Evolutionary conservation across 2,888 invertebrate genomes (phyloP).

Genomic region (Eupsilia transversa): DNA sequence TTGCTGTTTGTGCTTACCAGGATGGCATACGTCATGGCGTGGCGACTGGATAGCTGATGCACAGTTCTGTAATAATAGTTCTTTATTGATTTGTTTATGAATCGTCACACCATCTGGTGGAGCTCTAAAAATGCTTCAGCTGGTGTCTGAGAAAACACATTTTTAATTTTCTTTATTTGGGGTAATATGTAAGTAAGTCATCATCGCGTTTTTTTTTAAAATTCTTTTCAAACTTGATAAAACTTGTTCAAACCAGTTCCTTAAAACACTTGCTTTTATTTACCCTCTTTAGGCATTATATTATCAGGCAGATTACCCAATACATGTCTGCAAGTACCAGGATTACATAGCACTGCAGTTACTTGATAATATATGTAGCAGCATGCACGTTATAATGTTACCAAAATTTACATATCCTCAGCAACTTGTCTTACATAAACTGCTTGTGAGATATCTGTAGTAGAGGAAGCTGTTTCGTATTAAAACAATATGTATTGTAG

Average conservation of each 20-base stretch:
- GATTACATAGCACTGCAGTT: slow-evolving; percentile 40
- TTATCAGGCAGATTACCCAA: not conserved
- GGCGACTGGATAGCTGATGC: not conserved
- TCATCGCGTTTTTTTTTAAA: too few relatives aligned
- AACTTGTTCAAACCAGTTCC: not conserved
- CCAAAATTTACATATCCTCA: slow-evolving; percentile 54
- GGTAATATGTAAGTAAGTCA: too few relatives aligned
- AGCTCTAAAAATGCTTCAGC: too few relatives aligned
- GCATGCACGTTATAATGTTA: slow-evolving; percentile 41
- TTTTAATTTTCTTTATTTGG: too few relatives aligned
- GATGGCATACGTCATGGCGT: not conserved
- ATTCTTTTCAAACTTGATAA: not conserved
- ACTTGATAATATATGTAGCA: slow-evolving; percentile 46
- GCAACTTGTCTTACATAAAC: slow-evolving; percentile 41
- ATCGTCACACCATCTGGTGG: too few relatives aligned
- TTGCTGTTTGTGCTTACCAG: not conserved
- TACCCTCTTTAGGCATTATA: not conserved
- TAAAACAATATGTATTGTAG: slow-evolving; percentile 12
- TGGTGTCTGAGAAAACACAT: too few relatives aligned
- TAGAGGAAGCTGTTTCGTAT: slow-evolving; percentile 17
- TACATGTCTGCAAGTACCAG: slow-evolving; percentile 31
- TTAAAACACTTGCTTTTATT: not conserved
- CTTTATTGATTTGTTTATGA: not conserved
- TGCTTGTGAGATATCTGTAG: slow-evolving; percentile 26
- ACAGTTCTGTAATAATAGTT: not conserved